Conservation (phyloP, 2,113 vertebrate species). For the Ophiodon elongatus region DNA sequence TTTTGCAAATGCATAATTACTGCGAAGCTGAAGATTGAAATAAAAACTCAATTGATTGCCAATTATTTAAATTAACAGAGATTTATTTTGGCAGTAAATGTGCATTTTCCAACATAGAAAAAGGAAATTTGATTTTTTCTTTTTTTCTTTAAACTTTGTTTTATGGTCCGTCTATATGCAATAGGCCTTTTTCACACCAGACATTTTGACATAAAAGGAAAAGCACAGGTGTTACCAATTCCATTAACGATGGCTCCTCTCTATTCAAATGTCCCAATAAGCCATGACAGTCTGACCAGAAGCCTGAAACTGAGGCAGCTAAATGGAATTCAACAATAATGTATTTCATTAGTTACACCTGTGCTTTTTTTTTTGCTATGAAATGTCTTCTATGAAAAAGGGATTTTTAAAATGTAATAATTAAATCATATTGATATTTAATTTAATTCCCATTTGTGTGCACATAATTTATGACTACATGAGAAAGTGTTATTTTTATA, state of each 20-base stretch:
- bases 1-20: not conserved
- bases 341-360: not conserved
- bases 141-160: not conserved
- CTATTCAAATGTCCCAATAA: not conserved
- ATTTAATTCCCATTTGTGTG: not conserved
- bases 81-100: not conserved
- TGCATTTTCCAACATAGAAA: not conserved
- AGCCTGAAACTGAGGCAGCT: not conserved
- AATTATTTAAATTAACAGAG: not conserved
- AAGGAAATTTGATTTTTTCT: not conserved
- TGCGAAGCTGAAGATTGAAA: not conserved
- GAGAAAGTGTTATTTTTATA: not conserved
- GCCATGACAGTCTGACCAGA: not conserved
- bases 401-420: not conserved
- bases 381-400: not conserved
- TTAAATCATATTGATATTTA: not conserved
- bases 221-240: not conserved
- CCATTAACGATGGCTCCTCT: not conserved
- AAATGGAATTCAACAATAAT: not conserved
- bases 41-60: not conserved
- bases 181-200: not conserved
- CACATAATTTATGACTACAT: not conserved
- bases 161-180: not conserved
- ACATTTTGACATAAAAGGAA: not conserved
- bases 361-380: not conserved